These are phyloP conservation scores for Chamaetylas fuelleborni DNA, from an alignment of 2,113 vertebrate species.

Conservation along the genomic window DNA sequence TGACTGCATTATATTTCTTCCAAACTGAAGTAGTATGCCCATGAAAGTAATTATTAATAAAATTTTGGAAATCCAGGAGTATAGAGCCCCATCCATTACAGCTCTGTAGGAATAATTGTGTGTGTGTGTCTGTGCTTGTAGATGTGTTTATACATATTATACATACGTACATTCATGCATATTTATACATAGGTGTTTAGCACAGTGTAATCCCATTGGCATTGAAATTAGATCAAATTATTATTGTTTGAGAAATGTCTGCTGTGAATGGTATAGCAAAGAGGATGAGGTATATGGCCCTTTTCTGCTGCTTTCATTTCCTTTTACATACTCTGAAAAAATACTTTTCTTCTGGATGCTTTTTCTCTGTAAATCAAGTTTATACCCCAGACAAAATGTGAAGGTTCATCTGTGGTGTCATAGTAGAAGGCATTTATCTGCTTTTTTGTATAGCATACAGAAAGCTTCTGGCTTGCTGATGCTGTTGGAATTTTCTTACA, in stretches of 20 bases:
- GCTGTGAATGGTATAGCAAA: not conserved
- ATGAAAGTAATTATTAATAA: not conserved
- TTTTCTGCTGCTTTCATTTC: not conserved
- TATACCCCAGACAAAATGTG: not conserved
- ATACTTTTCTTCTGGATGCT: not conserved
- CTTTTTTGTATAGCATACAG: not conserved
- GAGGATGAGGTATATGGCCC: not conserved
- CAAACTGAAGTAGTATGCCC: not conserved
- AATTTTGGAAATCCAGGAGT: not conserved
- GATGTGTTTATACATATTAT: not conserved
- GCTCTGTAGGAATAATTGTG: not conserved
- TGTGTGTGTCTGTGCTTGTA: not conserved
- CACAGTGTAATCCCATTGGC: not conserved
- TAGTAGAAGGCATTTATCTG: not conserved
- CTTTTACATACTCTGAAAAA: not conserved
- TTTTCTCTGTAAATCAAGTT: not conserved
- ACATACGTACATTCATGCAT: not conserved
- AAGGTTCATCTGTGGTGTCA: not conserved
- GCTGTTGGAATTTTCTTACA: not conserved
- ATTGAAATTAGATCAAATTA: not conserved
- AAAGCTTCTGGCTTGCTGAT: not conserved
- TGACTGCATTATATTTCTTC: slow-evolving; percentile 63
- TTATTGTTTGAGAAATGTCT: not conserved
- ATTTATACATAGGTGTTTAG: not conserved
- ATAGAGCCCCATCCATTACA: not conserved